Evolutionary conservation across 2,797 vertebrate species (phyloP), one percentile per base, ranked within the genome.

Genomic region (Discoglossus pictus): DNA sequence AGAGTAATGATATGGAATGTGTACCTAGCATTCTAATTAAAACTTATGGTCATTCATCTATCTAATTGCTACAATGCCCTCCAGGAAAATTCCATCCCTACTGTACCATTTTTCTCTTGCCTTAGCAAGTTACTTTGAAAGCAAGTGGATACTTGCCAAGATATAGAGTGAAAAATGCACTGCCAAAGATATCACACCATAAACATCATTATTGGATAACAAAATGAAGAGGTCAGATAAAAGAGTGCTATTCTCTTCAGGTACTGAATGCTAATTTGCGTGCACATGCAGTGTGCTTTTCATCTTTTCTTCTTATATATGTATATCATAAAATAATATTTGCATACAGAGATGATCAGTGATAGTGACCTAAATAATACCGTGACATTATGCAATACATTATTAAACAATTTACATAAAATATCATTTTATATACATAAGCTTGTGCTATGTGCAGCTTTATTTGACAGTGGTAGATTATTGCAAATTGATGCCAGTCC

Each of bases 1-100:
- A 80, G 83, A 91, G 88, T 91, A 92, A 93, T 88, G 85, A 82
- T 86, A 83, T 79, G 78, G 84, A 87, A 82, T 83, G 56, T 92
- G 85, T 89, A 92, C 86, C 90, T 88, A 82, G 83, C 79, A 82
- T 90, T 94, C 92, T 93, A 95, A 95, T 96, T 95, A 95, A 95
- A 94, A 89, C 84, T 74, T 67, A 81, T 72, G 82, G 89, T 83
- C 90, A 93, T 96, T 92, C 86, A 90, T 97, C 93, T 94, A 89
- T 87, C 89, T 96, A 96, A 97, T 89, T 94, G 92, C 91, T 90
- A 84, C 87, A 90, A 76, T 88, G 90, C 86, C 91, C 93, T 86
- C 88, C 83, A 91, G 91, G 91, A 89, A 88, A 86, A 91, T 92
- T 93, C 86, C 79, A 84, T 88, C 89, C 87, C 86, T 83, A 90